Conservation (phyloP, 2,797 vertebrate species). For the Galago senegalensis region DNA sequence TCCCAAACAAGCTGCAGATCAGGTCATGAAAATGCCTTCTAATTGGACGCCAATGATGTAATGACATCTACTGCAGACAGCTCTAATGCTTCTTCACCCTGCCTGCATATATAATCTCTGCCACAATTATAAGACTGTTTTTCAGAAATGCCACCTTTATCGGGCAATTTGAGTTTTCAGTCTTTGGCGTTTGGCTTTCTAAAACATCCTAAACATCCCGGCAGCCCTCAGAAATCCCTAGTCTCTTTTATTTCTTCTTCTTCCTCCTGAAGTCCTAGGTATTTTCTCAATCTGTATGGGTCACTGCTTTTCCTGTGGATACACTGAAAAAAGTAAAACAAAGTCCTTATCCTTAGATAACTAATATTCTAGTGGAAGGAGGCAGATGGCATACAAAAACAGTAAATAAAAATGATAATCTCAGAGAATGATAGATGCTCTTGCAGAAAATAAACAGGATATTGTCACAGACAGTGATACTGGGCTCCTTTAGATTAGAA, state of each 20-base stretch:
- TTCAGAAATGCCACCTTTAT: conserved; percentile 78
- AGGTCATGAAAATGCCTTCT: neutral
- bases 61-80: conserved; percentile 37
- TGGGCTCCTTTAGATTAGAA: neutral
- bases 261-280: neutral
- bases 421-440: neutral
- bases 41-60: conserved; percentile 63
- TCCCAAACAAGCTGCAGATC: neutral
- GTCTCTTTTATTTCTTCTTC: neutral
- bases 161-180: conserved; percentile 78
- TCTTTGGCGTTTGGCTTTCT: conserved; percentile 73
- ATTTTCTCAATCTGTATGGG: neutral
- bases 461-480: neutral
- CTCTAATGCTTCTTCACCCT: conserved; percentile 45
- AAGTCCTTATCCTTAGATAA: neutral
- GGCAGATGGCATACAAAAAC: neutral
- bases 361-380: neutral
- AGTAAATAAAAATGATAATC: neutral
- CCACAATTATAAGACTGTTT: conserved; percentile 72
- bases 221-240: neutral
- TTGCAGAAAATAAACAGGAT: neutral
- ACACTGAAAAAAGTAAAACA: neutral
- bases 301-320: neutral
- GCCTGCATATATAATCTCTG: conserved; percentile 58
- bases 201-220: conserved; percentile 63